Conservation (phyloP, 2,888 invertebrate genomes). For the Dione juno region DNA sequence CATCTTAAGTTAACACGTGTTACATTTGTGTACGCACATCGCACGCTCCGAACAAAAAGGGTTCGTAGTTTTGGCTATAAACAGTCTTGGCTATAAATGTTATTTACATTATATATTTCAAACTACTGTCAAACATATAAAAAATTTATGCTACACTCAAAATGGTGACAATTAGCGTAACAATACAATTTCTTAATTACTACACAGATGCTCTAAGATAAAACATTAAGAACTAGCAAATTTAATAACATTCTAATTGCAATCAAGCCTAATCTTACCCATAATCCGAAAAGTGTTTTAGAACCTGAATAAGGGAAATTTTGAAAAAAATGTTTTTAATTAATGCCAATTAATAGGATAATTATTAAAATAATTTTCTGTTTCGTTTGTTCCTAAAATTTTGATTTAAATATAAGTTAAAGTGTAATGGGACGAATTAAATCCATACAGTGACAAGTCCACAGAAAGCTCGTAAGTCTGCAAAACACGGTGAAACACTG, state of each 20-base stretch:
- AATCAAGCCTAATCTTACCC: constrained; percentile 50
- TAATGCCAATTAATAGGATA: constrained; percentile 25
- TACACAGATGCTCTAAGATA: constrained; percentile 4
- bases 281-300: constrained; percentile 45
- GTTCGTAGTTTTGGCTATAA: constrained; percentile 24
- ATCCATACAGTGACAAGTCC: constrained; percentile 44
- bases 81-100: constrained; percentile 9
- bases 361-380: not conserved
- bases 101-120: constrained; percentile 17
- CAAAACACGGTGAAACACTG: constrained; percentile 41
- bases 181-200: constrained; percentile 31
- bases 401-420: constrained; percentile 48
- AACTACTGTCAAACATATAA: constrained; percentile 20
- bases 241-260: constrained; percentile 27
- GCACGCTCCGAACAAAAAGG: not conserved
- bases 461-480: constrained; percentile 47
- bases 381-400: not conserved
- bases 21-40: constrained; percentile 11
- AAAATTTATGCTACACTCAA: not conserved
- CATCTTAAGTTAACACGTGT: constrained; percentile 6
- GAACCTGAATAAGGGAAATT: constrained; percentile 52
- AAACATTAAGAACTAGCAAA: constrained; percentile 31
- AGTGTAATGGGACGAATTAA: constrained; percentile 45
- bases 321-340: constrained; percentile 31
- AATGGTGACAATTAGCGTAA: not conserved